These are phyloP conservation scores for Spinus olivaceus DNA, from an alignment of 2,797 vertebrate species.

Conservation along the genomic window DNA sequence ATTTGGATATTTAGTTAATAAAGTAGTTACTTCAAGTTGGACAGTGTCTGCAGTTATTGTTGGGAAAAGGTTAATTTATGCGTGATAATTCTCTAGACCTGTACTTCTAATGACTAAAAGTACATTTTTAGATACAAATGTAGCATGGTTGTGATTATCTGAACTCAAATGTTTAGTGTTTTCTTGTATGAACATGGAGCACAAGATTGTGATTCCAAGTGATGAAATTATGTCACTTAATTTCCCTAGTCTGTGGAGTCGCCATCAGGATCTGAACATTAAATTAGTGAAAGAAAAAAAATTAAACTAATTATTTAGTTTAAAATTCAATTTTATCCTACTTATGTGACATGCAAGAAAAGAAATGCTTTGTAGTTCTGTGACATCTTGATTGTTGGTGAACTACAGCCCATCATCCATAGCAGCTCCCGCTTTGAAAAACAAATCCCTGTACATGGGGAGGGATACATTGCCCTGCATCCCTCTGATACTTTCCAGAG, in stretches of 20 bases:
- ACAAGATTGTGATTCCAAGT: not conserved
- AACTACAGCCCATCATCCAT: not conserved
- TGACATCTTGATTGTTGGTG: not conserved
- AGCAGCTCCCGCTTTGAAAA: not conserved
- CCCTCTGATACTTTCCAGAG: conserved; percentile 35
- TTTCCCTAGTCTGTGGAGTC: not conserved
- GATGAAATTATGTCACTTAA: not conserved
- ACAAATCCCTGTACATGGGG: not conserved
- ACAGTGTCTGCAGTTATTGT: not conserved
- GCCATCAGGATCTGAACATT: not conserved
- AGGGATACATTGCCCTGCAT: not conserved
- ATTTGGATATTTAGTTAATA: not conserved
- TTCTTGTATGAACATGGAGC: not conserved
- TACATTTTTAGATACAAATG: not conserved
- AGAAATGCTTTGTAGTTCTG: not conserved
- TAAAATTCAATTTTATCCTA: not conserved
- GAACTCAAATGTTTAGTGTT: not conserved
- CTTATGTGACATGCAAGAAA: not conserved
- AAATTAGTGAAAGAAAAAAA: not conserved
- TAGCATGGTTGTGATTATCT: not conserved
- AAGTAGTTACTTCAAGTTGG: not conserved
- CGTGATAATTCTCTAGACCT: not conserved
- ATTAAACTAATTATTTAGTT: not conserved
- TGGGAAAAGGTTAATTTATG: not conserved
- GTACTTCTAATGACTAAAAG: not conserved